Evolutionary conservation across 2,113 vertebrate genomes (phyloP).

Genomic region (Oreochromis aureus): DNA sequence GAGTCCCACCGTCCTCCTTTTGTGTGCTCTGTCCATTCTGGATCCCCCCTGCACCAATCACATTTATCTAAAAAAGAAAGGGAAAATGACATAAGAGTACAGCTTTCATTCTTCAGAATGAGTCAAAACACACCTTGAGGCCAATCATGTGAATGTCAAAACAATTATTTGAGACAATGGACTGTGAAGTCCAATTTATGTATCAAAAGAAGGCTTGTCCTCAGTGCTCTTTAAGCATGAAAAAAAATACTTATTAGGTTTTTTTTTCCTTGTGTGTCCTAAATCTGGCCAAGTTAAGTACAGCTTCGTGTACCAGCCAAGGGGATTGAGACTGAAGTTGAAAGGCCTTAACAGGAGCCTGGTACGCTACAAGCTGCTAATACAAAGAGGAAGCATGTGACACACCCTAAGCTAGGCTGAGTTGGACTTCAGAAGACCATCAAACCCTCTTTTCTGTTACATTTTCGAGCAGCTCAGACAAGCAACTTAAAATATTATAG

Average conservation of each 20-base stretch:
- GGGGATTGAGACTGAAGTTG: slow-evolving; percentile 66
- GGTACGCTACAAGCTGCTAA: slow-evolving; percentile 66
- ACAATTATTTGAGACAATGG: slow-evolving; percentile 27
- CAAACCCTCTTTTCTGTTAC: neutral
- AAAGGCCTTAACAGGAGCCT: slow-evolving; percentile 57
- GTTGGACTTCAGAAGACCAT: slow-evolving; percentile 36
- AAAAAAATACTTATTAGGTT: neutral
- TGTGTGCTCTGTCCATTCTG: neutral
- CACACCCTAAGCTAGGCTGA: slow-evolving; percentile 50
- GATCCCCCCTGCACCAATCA: neutral
- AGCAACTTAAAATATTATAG: slow-evolving; percentile 64
- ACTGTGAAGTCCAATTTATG: neutral
- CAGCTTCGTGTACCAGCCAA: slow-evolving; percentile 2
- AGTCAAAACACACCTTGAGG: neutral
- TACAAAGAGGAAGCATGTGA: slow-evolving; percentile 78
- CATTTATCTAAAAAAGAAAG: neutral
- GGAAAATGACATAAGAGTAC: neutral
- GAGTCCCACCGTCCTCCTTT: neutral
- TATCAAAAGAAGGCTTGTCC: neutral
- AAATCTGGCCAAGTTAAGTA: neutral
- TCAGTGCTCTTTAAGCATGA: neutral
- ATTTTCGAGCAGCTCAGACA: slow-evolving; percentile 58
- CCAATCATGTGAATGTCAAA: slow-evolving; percentile 23
- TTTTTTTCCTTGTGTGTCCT: neutral
- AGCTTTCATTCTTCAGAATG: neutral